phyloP scores from a whole-genome alignment of 2,888 invertebrate genomes.

The Xestobium rufovillosum region DNA sequence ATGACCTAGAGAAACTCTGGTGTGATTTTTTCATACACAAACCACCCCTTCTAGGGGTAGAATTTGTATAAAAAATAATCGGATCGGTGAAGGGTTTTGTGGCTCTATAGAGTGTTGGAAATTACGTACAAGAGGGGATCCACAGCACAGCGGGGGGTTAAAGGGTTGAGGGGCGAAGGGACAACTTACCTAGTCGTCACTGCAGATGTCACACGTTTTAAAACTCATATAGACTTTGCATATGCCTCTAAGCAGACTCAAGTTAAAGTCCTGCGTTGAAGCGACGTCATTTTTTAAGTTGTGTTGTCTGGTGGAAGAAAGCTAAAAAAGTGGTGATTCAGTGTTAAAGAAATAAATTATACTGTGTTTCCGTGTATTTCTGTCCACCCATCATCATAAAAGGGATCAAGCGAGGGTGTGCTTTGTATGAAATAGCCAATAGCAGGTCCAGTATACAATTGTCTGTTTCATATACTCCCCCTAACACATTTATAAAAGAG shows the following conservation, averaged over 20 bases:
- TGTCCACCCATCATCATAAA: not conserved
- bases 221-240: not conserved
- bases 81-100: slow-evolving; percentile 42
- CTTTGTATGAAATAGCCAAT: slow-evolving; percentile 36
- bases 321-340: no score
- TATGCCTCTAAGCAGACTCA: not conserved
- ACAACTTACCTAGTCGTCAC: slow-evolving; percentile 16
- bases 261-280: no score
- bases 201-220: slow-evolving; percentile 20
- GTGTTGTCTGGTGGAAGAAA: no score
- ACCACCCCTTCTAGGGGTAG: slow-evolving; percentile 39
- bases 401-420: slow-evolving; percentile 36
- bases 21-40: slow-evolving; percentile 39
- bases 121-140: slow-evolving; percentile 35
- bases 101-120: slow-evolving; percentile 42
- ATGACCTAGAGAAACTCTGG: slow-evolving; percentile 29
- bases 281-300: no score
- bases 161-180: slow-evolving; percentile 33
- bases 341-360: no score
- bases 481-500: slow-evolving; percentile 39
- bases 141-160: slow-evolving; percentile 29
- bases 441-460: slow-evolving; percentile 36
- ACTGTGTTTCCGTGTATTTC: not conserved
- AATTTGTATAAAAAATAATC: slow-evolving; percentile 42
- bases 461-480: slow-evolving; percentile 33